A percentile compares a stretch with the other conserved stretches of the same genome.
Conservation (phyloP, 2,797 vertebrate genomes). For the Anniella stebbinsi region DNA sequence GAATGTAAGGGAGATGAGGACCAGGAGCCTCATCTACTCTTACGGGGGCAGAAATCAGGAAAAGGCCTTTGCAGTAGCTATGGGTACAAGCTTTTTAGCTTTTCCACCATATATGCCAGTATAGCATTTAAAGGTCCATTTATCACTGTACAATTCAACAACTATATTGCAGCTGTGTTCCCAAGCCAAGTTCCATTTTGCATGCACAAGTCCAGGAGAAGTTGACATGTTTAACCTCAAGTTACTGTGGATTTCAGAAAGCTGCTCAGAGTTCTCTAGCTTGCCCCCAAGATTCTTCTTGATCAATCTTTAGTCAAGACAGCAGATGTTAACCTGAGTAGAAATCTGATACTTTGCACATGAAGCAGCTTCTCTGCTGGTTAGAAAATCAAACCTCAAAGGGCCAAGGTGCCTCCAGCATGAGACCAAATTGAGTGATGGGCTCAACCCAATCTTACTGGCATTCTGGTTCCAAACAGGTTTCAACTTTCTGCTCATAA, state of each 20-base stretch:
- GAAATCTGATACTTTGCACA: neutral
- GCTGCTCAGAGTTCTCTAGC: neutral
- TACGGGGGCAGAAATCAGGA: neutral
- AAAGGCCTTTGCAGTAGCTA: neutral
- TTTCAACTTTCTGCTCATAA: fast-evolving
- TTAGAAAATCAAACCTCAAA: neutral
- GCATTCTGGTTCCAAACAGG: neutral
- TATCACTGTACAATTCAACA: neutral
- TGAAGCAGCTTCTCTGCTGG: neutral
- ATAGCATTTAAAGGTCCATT: neutral
- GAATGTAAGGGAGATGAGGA: neutral
- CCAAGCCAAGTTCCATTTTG: neutral
- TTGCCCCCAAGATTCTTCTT: neutral
- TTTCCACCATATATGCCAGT: neutral
- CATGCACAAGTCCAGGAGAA: neutral
- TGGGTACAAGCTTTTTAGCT: neutral
- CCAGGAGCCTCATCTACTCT: neutral
- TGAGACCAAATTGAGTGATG: neutral
- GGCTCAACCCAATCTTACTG: neutral
- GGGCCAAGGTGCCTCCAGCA: neutral
- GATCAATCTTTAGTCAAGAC: neutral
- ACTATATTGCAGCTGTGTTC: neutral
- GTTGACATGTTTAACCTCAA: neutral
- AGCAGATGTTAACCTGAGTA: neutral
- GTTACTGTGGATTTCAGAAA: neutral